These are phyloP conservation scores for Urechis unicinctus DNA, from an alignment of 2,888 invertebrate genomes.

Conservation along the genomic window DNA sequence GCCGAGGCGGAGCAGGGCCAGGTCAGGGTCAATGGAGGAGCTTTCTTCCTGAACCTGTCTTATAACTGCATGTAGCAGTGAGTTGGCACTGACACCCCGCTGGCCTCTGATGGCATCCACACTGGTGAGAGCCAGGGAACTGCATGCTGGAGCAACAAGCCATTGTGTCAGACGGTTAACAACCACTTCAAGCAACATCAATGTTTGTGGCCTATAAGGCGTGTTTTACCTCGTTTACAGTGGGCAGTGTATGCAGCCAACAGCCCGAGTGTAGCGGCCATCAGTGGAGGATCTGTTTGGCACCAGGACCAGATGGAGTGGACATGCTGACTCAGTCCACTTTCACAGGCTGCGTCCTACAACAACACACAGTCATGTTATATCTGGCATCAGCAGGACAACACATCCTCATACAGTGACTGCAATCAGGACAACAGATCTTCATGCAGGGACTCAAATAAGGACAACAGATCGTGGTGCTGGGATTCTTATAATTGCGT, in stretches of 20 bases:
- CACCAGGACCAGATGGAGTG: conserved; percentile 45
- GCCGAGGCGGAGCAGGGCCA: conserved; percentile 22
- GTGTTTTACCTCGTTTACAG: conserved; percentile 37
- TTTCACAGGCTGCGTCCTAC: conserved; percentile 37
- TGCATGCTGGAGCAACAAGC: conserved; percentile 13
- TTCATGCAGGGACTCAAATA: too few relatives aligned
- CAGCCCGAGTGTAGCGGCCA: conserved; percentile 30
- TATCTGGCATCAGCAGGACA: neutral
- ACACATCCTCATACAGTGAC: neutral
- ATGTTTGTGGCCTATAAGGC: too few relatives aligned
- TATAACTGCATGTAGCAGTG: conserved; percentile 39
- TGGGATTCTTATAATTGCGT: too few relatives aligned
- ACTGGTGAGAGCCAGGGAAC: conserved; percentile 20
- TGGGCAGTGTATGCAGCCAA: conserved; percentile 35
- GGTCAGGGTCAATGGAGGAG: neutral
- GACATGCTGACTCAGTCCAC: conserved; percentile 30
- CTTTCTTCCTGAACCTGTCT: conserved; percentile 25
- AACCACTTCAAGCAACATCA: too few relatives aligned
- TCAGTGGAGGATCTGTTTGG: conserved; percentile 30
- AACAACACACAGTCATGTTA: too few relatives aligned
- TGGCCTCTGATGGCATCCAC: conserved; percentile 3
- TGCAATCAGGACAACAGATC: too few relatives aligned
- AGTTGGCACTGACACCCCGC: conserved; percentile 25
- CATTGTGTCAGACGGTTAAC: too few relatives aligned
- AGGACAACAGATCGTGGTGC: too few relatives aligned